Evolutionary conservation across 2,797 vertebrate species (phyloP), one percentile per base, ranked within the genome.

Genomic region (Eospalax fontanierii): DNA sequence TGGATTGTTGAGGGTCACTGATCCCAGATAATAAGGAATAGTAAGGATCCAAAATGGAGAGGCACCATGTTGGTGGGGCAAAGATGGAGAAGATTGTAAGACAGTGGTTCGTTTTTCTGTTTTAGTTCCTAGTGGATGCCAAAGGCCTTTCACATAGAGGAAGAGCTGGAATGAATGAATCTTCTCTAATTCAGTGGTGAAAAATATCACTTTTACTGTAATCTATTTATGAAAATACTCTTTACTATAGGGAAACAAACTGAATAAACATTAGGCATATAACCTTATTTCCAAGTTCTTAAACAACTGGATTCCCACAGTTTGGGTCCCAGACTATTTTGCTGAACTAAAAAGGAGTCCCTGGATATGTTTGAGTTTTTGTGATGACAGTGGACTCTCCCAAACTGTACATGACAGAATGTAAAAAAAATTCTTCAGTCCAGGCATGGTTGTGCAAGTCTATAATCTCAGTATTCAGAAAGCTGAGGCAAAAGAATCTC

Each of bases 151-250:
- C n/a, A 74, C 11, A 43, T 28, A 33, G 24, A 33, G 46, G 26
- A 26, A 80, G 19, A 63, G 30, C 61, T 73, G 43, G 22, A 19
- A 43, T 66, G 10, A 59, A 63, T 46, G 30, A 83, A 24, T 74
- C 85, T 38, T 84, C 46, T 57, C 35, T 21, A 84, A n/a, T 22
- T 82, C 35, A 21, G 26, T 28, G 54, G 79, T 84, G 59, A 61
- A 78, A 59, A 16, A 12, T 30, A 57, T 18, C 89, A 7, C 10
- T 30, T 89, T 86, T 18, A 54, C 4, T 28, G 50, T 22, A 22
- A 65, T 30, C 6, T 68, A 68, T 78, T 82, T 33, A 59, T 76
- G 26, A 87, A 87, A 95, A 43, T 86, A 63, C 30, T 80, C 59
- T 66, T 76, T 54, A 61, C 59, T 71, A 26, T 63, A 85, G 83